Evolutionary conservation across 1,140 invertebrate species (phyloP), one percentile per base, ranked within the genome.

Genomic region (Saccostrea cuccullata): DNA sequence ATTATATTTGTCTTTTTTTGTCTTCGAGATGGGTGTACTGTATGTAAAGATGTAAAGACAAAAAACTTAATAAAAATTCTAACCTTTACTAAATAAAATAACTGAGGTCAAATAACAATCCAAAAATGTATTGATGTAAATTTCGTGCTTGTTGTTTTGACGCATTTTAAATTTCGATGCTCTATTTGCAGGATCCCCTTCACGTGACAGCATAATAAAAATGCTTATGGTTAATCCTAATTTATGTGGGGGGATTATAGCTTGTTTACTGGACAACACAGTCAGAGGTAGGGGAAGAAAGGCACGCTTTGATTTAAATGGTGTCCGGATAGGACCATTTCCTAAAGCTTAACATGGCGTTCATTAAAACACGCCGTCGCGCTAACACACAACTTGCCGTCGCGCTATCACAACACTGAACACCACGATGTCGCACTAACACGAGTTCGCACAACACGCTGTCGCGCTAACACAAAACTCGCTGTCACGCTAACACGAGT

Each of bases 261-360:
- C 94, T 47, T 95, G 93, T 87, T 91, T 95, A 82, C 87, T 95
- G 11, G 95, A 95, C 91, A 95, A 95, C 86, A 93, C 94, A 0
- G 92, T 95, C 3, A 92, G 92, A 88, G 94, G 93, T 93, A 89
- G 77, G 30, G 20, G 9, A 47, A 47, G 47, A 47, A 47, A 47
- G 47, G 6, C 47, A 47, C 9, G 0, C 47, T 8, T 47, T 8
- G 9, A 47, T 47, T 8, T 47, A 47, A 36, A 36, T 36, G 30
- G 30, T 36, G 30, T 36, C 30, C 30, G 30, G 2, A 36, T 36
- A 36, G 30, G 30, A 36, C 30, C 30, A 36, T 36, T 36, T 36
- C 30, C 30, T 36, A 36, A 36, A 36, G 30, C 30, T 36, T 36
- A 36, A 36, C 30, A 36, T 36, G 30, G 30, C 30, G 30, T 36